Percentiles rank a stretch among this genome's conserved stretches.
These are phyloP conservation scores for Caenorhabditis plicata DNA, from an alignment of 2,888 invertebrate species.

Conservation along the genomic window DNA sequence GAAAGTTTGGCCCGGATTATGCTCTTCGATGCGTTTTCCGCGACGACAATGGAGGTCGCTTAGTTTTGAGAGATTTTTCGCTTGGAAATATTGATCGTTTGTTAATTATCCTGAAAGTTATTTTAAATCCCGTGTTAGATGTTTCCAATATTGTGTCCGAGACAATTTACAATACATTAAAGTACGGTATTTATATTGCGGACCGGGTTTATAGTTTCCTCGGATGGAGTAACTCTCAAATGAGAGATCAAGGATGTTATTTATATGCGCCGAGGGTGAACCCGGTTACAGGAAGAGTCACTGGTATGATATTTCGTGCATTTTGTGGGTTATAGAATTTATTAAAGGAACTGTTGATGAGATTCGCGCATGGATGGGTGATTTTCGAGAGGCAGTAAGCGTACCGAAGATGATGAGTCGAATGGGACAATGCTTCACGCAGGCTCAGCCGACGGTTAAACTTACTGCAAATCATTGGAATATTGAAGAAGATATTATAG, in stretches of 20 bases:
- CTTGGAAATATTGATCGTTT: conserved; percentile 34
- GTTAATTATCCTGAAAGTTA: conserved; percentile 2
- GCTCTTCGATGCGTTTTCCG: conserved; percentile 52
- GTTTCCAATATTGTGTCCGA: conserved; percentile 34
- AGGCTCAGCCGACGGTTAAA: conserved; percentile 48
- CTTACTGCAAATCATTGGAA: conserved; percentile 33
- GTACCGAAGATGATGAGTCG: conserved; percentile 66
- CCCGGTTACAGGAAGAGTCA: conserved; percentile 21
- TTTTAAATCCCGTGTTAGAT: conserved; percentile 8
- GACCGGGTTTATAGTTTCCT: conserved; percentile 52
- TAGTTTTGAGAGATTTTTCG: conserved; percentile 32
- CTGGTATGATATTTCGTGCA: no score
- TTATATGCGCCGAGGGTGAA: conserved; percentile 42
- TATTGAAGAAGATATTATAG: conserved; percentile 41
- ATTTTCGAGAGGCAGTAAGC: conserved; percentile 47
- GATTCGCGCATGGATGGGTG: conserved; percentile 55
- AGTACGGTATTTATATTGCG: conserved; percentile 35
- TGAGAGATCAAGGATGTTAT: conserved; percentile 63
- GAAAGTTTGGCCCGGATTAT: conserved; percentile 54
- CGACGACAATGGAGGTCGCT: conserved; percentile 46
- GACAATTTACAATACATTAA: conserved; percentile 38
- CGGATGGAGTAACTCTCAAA: conserved; percentile 64
- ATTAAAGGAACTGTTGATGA: conserved; percentile 40
- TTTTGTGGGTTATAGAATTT: no score
- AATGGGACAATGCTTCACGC: conserved; percentile 67